Base-by-base conservation (phyloP, 1,140 invertebrate genomes). In the Microvelia longipes region DNA sequence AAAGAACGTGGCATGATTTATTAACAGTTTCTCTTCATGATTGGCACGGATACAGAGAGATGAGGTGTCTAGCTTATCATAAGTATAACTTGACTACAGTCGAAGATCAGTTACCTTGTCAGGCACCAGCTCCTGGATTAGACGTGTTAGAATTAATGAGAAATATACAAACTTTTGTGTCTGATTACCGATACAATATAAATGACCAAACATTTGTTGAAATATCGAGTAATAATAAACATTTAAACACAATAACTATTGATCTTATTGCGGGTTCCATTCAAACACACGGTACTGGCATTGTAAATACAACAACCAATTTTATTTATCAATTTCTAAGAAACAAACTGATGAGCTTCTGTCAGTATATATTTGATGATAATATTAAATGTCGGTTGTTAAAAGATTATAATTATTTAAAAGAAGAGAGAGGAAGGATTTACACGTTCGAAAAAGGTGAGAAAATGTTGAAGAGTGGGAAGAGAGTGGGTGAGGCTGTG, bases 171-270 rank as follows among this genome's bases (percentile, higher is more conserved):
- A 86, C 93, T 2, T 99, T 99, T 82, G 95, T 98, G 2, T 87
- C 91, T 0, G 90, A 90, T 72, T 98, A 95, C 80, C 80, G 91
- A 15, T 99, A 99, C 78, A 98, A 98, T 81, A 82, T 99, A 66
- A 98, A 98, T 78, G 95, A 95, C 76, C 97, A 99, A 82, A 90
- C 96, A 65, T 98, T 98, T 80, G 88, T 98, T 67, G 94, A 98
- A 82, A 87, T 90, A 72, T 86, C 86, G 19, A 97, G 92, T 76
- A 89, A 90, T 73, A 96, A 94, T 77, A 98, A 98, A 78, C 90
- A 96, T 82, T 81, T 99, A 61, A 98, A 98, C 78, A 96, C 96
- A 0, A 94, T 99, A 73, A 94, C 93, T 70, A 98, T 98, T 70
- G 83, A 88, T 11, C 96, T 99, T 75, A 89, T 98, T 68, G 94